A percentile compares a stretch with the other conserved stretches of the same genome.
These are phyloP conservation scores for Macrobrachium rosenbergii DNA, from an alignment of 1,140 invertebrate species.

Conservation along the genomic window DNA sequence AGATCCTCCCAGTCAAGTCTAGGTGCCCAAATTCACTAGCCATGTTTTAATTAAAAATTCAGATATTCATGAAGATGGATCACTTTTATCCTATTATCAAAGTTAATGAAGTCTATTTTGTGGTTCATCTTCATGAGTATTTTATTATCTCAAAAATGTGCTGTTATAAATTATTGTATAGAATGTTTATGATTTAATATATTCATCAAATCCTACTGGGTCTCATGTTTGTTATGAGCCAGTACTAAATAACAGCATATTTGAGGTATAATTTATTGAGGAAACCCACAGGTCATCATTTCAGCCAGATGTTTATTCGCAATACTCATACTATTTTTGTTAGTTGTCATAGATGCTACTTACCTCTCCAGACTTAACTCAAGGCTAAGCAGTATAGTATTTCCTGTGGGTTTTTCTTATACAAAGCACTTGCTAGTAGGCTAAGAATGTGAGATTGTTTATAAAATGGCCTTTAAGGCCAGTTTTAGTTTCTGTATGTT, in stretches of 20 bases:
- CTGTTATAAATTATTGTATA: constrained; percentile 56
- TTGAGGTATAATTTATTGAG: constrained; percentile 50
- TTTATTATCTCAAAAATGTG: constrained; percentile 42
- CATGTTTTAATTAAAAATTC: constrained; percentile 59
- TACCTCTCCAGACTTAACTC: constrained; percentile 55
- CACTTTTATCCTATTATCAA: constrained; percentile 6
- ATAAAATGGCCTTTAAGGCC: constrained; percentile 55
- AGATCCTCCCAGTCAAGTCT: constrained; percentile 67
- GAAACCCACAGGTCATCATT: constrained; percentile 59
- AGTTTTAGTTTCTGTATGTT: constrained; percentile 61
- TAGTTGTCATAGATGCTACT: constrained; percentile 61
- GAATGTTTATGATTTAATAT: constrained; percentile 4
- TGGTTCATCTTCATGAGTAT: constrained; percentile 52
- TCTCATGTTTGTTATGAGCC: constrained; percentile 33
- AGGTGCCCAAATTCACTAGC: constrained; percentile 63
- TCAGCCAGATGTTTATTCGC: constrained; percentile 62
- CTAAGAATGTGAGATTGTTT: constrained; percentile 64
- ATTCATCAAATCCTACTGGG: constrained; percentile 14
- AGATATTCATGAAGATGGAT: constrained; percentile 53
- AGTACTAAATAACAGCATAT: constrained; percentile 52
- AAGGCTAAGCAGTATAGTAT: constrained; percentile 61
- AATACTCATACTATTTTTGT: constrained; percentile 63
- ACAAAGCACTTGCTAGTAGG: constrained; percentile 62
- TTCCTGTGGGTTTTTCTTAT: constrained; percentile 63
- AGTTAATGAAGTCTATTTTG: constrained; percentile 33